Percentiles rank a stretch among this genome's conserved stretches.
Conservation (phyloP, 2,888 invertebrate genomes). For the Coenonympha arcania region DNA sequence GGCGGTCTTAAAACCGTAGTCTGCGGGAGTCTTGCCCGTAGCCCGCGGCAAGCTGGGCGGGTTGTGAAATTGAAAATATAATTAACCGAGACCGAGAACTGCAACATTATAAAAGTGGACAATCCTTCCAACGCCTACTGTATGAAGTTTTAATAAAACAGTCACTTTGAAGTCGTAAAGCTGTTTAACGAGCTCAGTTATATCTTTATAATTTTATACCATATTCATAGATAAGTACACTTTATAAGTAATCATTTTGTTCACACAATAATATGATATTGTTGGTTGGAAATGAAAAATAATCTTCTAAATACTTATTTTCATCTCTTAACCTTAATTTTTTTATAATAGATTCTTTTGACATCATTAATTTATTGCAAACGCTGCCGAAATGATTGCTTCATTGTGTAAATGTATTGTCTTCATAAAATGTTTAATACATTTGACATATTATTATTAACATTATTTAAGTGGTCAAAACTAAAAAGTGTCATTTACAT, state of each 20-base stretch:
- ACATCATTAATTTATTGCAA: background rate
- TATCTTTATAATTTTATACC: background rate
- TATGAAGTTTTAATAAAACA: slow-evolving; percentile 36
- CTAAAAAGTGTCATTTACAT: no score
- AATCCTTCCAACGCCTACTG: slow-evolving; percentile 51
- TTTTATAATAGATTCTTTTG: no score
- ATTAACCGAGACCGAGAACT: slow-evolving; percentile 52
- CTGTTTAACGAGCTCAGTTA: slow-evolving; percentile 8
- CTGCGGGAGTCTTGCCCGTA: slow-evolving; percentile 7
- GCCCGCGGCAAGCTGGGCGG: slow-evolving; percentile 28
- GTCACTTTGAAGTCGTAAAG: slow-evolving; percentile 7
- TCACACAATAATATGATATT: no score
- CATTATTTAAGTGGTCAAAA: no score
- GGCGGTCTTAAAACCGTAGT: background rate
- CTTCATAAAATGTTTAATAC: no score
- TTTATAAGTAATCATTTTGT: no score
- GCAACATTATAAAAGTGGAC: slow-evolving; percentile 59
- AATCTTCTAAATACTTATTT: no score
- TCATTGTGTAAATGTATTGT: no score
- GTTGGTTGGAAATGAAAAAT: no score
- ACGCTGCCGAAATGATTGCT: no score
- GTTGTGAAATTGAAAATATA: slow-evolving; percentile 65
- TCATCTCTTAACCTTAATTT: no score
- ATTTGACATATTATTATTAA: no score
- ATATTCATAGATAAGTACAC: background rate